Conservation (phyloP, 2,113 vertebrate genomes). For the Tetrax tetrax region DNA sequence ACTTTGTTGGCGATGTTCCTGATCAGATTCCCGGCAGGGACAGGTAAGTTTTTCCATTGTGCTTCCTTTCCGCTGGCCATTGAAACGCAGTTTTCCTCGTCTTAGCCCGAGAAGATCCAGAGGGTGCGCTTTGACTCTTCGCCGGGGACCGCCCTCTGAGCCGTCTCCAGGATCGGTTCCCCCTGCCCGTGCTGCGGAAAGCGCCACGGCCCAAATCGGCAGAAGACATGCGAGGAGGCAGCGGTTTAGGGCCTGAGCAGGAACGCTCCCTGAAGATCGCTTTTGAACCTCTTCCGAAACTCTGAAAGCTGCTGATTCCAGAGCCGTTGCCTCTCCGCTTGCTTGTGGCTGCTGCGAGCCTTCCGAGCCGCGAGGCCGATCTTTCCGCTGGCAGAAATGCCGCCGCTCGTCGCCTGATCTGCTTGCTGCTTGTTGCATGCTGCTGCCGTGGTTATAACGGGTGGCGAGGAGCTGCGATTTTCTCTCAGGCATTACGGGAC, state of each 20-base stretch:
- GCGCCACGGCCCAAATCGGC: constrained; percentile 25
- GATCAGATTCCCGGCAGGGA: background rate
- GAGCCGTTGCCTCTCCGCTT: background rate
- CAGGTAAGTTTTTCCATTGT: constrained; percentile 27
- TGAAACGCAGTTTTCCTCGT: constrained; percentile 78
- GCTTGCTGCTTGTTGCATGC: background rate
- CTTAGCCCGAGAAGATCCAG: constrained; percentile 78
- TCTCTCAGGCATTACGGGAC: background rate
- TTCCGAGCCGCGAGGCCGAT: background rate
- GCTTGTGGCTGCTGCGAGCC: background rate
- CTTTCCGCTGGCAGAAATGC: background rate
- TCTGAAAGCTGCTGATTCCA: background rate
- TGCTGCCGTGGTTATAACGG: background rate
- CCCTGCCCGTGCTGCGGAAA: constrained; percentile 34
- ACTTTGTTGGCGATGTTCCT: background rate
- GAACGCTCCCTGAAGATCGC: background rate
- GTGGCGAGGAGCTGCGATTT: background rate
- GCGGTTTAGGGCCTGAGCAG: constrained; percentile 9
- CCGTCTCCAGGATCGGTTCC: constrained; percentile 54
- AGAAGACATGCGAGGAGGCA: constrained; percentile 30
- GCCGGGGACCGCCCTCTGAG: constrained; percentile 74
- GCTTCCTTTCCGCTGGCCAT: background rate
- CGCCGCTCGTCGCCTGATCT: background rate
- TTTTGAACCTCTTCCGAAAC: constrained; percentile 21
- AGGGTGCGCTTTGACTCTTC: constrained; percentile 69